Percentiles rank a stretch among this genome's conserved stretches.
Conservation (phyloP, 1,140 invertebrate species). For the Euglossa dilemma region DNA sequence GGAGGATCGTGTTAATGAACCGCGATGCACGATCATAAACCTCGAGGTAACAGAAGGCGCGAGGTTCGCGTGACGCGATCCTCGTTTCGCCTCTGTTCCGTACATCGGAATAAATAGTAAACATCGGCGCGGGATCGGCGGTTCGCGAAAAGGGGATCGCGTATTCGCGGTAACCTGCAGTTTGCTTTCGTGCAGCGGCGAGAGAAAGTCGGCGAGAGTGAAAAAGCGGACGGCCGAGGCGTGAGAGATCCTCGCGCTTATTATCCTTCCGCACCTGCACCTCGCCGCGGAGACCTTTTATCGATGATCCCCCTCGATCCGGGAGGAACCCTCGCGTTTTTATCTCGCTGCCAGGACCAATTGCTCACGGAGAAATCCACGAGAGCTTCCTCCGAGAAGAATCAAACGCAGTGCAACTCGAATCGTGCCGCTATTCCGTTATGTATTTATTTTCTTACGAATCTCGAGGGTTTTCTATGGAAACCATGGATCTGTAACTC, state of each 20-base stretch:
- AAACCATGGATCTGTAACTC: too few species aligned
- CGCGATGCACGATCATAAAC: constrained; percentile 14
- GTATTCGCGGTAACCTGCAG: constrained; percentile 32
- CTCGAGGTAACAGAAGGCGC: not conserved
- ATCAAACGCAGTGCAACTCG: too few species aligned
- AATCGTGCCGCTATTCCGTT: too few species aligned
- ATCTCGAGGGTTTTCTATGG: too few species aligned
- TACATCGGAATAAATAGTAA: constrained; percentile 24
- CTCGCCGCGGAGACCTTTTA: constrained; percentile 15
- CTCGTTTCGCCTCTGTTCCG: constrained; percentile 11
- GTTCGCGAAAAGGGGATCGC: constrained; percentile 21
- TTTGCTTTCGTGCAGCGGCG: constrained; percentile 22
- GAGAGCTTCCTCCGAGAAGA: too few species aligned
- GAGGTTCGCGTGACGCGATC: constrained; percentile 36
- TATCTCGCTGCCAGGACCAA: too few species aligned
- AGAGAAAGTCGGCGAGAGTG: constrained; percentile 31
- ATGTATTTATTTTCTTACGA: too few species aligned
- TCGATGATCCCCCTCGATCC: constrained; percentile 4
- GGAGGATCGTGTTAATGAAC: constrained; percentile 12
- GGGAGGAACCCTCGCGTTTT: too few species aligned
- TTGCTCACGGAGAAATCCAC: too few species aligned
- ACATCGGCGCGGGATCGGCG: constrained; percentile 22
- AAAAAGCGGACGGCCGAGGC: constrained; percentile 1
- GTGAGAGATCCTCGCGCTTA: constrained; percentile 39
- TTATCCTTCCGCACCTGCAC: constrained; percentile 35